phyloP scores from a whole-genome alignment of 2,113 vertebrate species.

The Mormyrus iriodes region DNA sequence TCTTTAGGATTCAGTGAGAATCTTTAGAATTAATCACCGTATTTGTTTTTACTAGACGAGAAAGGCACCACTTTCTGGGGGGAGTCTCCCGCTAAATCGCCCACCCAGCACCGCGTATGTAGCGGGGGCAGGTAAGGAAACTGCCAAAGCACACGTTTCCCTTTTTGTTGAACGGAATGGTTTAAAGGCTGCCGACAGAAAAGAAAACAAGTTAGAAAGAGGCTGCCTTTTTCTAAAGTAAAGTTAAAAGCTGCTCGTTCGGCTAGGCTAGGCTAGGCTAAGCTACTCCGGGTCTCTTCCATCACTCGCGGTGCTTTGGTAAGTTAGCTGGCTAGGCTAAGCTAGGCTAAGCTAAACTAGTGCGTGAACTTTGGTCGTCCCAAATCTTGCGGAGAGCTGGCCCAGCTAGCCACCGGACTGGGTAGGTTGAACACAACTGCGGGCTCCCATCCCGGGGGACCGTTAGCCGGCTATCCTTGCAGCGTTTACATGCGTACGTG shows the following conservation, averaged over 20 bases:
- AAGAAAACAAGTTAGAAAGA: constrained; percentile 8
- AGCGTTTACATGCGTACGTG: neutral
- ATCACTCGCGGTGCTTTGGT: neutral
- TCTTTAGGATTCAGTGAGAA: constrained; percentile 60
- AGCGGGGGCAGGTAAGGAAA: constrained; percentile 61
- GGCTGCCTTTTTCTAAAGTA: neutral
- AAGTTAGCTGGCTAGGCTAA: neutral
- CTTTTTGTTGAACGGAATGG: constrained; percentile 10
- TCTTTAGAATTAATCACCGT: constrained; percentile 54
- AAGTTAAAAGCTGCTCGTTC: constrained; percentile 17
- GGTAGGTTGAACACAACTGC: neutral
- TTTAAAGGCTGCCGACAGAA: constrained; percentile 13
- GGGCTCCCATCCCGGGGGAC: neutral
- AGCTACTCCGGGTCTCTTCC: neutral
- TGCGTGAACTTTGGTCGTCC: constrained; percentile 20
- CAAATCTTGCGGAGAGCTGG: neutral
- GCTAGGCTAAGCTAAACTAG: constrained; percentile 13
- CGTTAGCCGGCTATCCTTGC: neutral
- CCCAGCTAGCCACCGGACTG: neutral
- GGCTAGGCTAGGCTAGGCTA: neutral
- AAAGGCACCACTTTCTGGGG: constrained; percentile 22
- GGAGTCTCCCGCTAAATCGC: constrained; percentile 45
- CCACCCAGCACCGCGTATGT: constrained; percentile 42
- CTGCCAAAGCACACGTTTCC: constrained; percentile 35
- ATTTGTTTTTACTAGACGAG: constrained; percentile 35